Conservation (phyloP, 2,113 vertebrate species). For the Ictalurus furcatus region DNA sequence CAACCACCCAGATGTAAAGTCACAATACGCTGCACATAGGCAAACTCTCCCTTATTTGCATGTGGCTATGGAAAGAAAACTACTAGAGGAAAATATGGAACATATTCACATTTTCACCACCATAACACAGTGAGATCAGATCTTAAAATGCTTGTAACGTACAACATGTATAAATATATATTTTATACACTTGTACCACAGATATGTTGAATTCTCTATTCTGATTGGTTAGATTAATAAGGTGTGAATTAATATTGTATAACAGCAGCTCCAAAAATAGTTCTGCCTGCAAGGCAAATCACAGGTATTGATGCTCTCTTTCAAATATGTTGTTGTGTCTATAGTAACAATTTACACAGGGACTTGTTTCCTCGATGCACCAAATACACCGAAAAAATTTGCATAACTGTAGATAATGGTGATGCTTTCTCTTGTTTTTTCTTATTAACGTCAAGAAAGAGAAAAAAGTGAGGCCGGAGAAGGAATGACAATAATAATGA, state of each 20-base stretch:
- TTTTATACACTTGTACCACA: not conserved
- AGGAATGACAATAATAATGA: not conserved
- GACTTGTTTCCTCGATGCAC: not conserved
- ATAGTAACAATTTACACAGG: not conserved
- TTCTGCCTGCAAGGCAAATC: not conserved
- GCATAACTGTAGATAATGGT: not conserved
- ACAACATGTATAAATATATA: not conserved
- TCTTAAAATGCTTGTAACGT: not conserved
- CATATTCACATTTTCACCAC: not conserved
- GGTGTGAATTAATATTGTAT: not conserved
- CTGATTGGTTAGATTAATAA: not conserved
- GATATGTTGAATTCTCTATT: not conserved
- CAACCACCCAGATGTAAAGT: slow-evolving; percentile 29
- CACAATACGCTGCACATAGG: not conserved
- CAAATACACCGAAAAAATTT: too few relatives aligned
- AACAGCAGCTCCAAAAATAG: not conserved
- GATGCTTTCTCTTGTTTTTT: too few relatives aligned
- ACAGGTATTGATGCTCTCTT: not conserved
- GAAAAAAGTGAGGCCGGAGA: not conserved
- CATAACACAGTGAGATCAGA: not conserved
- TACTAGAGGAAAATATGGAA: not conserved
- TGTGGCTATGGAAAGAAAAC: slow-evolving; percentile 27
- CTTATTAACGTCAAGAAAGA: too few relatives aligned
- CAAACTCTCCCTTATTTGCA: slow-evolving; percentile 40
- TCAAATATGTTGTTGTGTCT: not conserved